Base-by-base conservation (phyloP, 2,888 invertebrate genomes). In the Dicranocentrus wangi region DNA sequence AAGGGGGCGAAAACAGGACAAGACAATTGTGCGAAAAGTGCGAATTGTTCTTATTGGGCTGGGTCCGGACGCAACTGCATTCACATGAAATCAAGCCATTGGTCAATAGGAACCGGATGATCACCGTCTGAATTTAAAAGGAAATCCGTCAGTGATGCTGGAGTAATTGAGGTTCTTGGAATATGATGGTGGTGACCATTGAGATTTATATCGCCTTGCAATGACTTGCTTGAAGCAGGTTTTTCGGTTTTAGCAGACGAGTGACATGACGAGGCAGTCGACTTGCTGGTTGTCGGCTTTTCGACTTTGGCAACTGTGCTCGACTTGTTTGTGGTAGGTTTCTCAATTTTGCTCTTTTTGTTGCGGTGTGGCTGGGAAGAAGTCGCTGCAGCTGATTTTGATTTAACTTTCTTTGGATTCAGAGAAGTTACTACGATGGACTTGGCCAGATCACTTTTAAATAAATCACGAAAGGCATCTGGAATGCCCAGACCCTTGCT, bases 371-470 rank as follows among this genome's bases (percentile, higher is more conserved):
- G n/a, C 13, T 58, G 58, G 10, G 61, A 1, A 1, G 28, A 32
- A 5, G 61, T 10, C 13, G 79, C 39, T 13, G 43, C 15, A 5
- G 65, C 13, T n/a, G n/a, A n/a, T 13, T 76, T 76, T 2, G 71
- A 25, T 19, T 76, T 81, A 17, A 60, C 69, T 43, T 81, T 77
- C 60, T 83, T 83, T 1, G 83, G 81, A 51, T 51, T 63, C 10
- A 83, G 42, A n/a, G 81, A 83, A 2, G 84, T 84, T 5, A 83
- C 55, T 7, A 85, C 81, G 25, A 85, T 83, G 1, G 78, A 81
- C 55, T 85, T 82, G 3, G 86, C 85, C 42, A 87, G 47, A 28
- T 86, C 86, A 55, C 84, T 78, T 28, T 83, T 75, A 63, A 87
- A 87, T 15, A 87, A 70, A 53, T 85, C 84, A 5, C 84, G 77